phyloP scores from a whole-genome alignment of 2,888 invertebrate species.

The Drosophila rubida region DNA sequence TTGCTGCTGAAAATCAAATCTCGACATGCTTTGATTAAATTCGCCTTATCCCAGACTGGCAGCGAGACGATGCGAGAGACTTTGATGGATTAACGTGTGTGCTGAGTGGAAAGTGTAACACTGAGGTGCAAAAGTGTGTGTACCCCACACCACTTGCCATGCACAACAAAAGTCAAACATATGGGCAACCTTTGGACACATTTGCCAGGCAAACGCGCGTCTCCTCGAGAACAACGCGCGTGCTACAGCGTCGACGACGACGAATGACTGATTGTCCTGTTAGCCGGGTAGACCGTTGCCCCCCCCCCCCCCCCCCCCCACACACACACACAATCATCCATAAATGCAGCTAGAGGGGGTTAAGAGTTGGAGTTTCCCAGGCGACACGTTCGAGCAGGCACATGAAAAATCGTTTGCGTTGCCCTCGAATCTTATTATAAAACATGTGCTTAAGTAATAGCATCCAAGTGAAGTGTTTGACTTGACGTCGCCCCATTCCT shows the following conservation, averaged over 20 bases:
- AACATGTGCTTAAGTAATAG: slow-evolving; percentile 81
- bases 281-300: slow-evolving; percentile 19
- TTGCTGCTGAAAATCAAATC: slow-evolving; percentile 40
- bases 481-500: slow-evolving; percentile 40
- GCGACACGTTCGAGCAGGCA: slow-evolving; percentile 74
- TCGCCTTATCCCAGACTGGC: slow-evolving; percentile 26
- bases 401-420: slow-evolving; percentile 71
- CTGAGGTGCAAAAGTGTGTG: slow-evolving; percentile 47
- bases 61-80: slow-evolving; percentile 29
- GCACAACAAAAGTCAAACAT: slow-evolving; percentile 61
- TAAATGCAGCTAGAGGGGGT: slow-evolving; percentile 42
- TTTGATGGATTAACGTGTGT: slow-evolving; percentile 60
- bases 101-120: slow-evolving; percentile 34
- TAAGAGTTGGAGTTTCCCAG: slow-evolving; percentile 3
- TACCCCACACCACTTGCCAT: slow-evolving; percentile 10
- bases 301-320: too few species aligned
- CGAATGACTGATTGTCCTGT: slow-evolving; percentile 61
- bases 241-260: slow-evolving; percentile 24
- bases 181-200: slow-evolving; percentile 58
- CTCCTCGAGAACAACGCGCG: slow-evolving; percentile 21
- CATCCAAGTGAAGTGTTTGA: slow-evolving; percentile 68
- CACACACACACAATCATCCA: slow-evolving; percentile 58
- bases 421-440: slow-evolving; percentile 71
- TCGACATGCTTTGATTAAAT: slow-evolving; percentile 54
- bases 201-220: slow-evolving; percentile 10